phyloP scores from a whole-genome alignment of 2,888 invertebrate species.

The Acleris sparsana region DNA sequence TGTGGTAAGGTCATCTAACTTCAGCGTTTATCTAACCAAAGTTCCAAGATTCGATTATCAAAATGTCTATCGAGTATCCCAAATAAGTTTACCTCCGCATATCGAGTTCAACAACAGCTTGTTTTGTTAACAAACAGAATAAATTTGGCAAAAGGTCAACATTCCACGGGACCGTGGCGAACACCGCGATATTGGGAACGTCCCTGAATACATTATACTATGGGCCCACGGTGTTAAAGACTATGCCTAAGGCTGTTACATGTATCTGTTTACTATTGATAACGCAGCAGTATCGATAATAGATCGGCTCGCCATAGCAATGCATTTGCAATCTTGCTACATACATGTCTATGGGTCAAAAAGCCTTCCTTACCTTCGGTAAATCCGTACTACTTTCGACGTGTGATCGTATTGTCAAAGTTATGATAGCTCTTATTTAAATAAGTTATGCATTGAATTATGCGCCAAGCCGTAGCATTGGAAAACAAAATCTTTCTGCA shows the following conservation, averaged over 20 bases:
- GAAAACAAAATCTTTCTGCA: too few relatives aligned
- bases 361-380: too few relatives aligned
- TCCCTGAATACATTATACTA: conserved; percentile 54
- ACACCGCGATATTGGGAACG: conserved; percentile 48
- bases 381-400: too few relatives aligned
- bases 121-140: conserved; percentile 39
- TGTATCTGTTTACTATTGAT: background rate
- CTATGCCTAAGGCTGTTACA: background rate
- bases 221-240: conserved; percentile 31
- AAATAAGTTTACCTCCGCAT: conserved; percentile 18
- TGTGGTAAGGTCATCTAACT: too few relatives aligned
- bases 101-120: conserved; percentile 29
- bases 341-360: too few relatives aligned
- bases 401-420: too few relatives aligned
- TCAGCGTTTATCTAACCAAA: background rate
- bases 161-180: conserved; percentile 40
- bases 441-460: too few relatives aligned
- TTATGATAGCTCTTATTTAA: too few relatives aligned
- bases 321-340: too few relatives aligned
- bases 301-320: too few relatives aligned
- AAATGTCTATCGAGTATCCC: conserved; percentile 4
- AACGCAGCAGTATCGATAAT: too few relatives aligned
- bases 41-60: conserved; percentile 4
- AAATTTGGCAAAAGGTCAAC: conserved; percentile 41
- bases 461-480: too few relatives aligned